A percentile compares a stretch with the other conserved stretches of the same genome.
These are phyloP conservation scores for Oplegnathus fasciatus DNA, from an alignment of 2,113 vertebrate species.

Conservation along the genomic window DNA sequence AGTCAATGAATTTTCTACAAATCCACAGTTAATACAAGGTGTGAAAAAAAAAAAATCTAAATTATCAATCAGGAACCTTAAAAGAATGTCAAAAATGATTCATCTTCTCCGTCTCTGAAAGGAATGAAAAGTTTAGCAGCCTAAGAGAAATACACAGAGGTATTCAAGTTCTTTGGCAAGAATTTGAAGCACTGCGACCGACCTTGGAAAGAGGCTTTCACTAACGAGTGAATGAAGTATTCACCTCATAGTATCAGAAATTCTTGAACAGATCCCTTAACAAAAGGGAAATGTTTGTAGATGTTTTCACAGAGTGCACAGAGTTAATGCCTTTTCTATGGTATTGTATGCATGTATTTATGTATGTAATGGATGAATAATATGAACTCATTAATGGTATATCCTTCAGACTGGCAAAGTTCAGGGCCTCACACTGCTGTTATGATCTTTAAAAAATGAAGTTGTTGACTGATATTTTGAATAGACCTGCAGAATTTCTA, in stretches of 20 bases:
- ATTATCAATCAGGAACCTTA: not conserved
- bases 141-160: not conserved
- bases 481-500: not conserved
- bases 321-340: not conserved
- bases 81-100: not conserved
- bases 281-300: not conserved
- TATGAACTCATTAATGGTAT: not conserved
- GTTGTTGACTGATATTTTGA: not conserved
- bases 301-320: not conserved
- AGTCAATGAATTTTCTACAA: not conserved
- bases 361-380: not conserved
- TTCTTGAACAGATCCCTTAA: slow-evolving; percentile 34
- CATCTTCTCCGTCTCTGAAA: not conserved
- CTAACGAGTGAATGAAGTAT: slow-evolving; percentile 24
- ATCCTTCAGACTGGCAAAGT: not conserved
- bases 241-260: slow-evolving; percentile 12
- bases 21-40: not conserved
- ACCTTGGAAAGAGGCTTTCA: not conserved
- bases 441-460: not conserved
- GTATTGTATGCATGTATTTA: too few species aligned
- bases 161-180: slow-evolving; percentile 4
- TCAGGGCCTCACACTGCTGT: not conserved
- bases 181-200: not conserved
- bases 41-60: not conserved
- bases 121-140: not conserved